These are phyloP conservation scores for Lontra canadensis DNA, from an alignment of 2,113 vertebrate genomes.

Conservation along the genomic window DNA sequence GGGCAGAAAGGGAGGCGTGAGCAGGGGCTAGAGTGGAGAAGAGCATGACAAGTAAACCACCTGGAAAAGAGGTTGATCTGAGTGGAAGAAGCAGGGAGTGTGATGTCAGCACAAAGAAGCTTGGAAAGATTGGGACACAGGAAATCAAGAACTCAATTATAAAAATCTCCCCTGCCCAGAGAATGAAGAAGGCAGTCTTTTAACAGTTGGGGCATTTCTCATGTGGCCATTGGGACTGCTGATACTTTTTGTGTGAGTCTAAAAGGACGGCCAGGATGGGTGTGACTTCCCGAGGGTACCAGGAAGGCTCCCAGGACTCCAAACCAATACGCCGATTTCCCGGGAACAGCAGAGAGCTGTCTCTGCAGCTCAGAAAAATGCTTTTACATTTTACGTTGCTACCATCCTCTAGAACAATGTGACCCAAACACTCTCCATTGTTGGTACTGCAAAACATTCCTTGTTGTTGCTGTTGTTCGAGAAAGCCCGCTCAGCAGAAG, in stretches of 20 bases:
- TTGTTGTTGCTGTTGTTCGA: background rate
- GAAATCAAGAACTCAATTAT: background rate
- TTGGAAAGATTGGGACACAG: background rate
- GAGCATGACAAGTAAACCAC: background rate
- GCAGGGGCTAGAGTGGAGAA: background rate
- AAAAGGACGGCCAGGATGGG: background rate
- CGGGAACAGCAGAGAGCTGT: background rate
- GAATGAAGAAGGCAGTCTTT: background rate
- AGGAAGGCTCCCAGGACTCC: background rate
- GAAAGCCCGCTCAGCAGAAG: background rate
- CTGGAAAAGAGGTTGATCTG: background rate
- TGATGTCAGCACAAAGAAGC: background rate
- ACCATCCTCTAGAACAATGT: background rate
- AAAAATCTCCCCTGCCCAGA: background rate
- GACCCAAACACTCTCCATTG: background rate
- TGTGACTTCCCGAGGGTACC: background rate
- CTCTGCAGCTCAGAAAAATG: background rate
- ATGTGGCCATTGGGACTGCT: background rate
- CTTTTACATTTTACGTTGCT: background rate
- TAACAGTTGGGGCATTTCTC: background rate
- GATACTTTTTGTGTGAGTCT: background rate
- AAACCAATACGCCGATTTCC: background rate
- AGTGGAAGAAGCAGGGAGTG: background rate
- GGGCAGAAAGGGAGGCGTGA: background rate
- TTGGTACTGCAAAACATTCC: background rate